A percentile compares a stretch with the other conserved stretches of the same genome.
These are phyloP conservation scores for Enteromius unitaeniatus DNA, from an alignment of 2,797 vertebrate species.

Conservation along the genomic window DNA sequence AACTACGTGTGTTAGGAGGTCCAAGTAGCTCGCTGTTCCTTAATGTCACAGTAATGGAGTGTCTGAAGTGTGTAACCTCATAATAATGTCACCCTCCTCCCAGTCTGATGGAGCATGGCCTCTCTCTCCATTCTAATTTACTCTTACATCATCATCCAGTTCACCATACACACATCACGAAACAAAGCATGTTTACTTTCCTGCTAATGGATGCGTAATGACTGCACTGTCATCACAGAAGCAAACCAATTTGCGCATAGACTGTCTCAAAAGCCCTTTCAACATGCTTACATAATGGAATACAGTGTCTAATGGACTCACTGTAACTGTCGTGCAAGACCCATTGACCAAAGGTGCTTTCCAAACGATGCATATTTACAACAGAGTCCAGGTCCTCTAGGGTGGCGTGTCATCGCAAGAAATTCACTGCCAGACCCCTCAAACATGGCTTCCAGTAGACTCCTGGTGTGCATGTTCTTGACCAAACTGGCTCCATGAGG, in stretches of 20 bases:
- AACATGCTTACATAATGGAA: background rate
- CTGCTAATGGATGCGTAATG: constrained; percentile 55
- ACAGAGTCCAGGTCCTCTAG: too few species aligned
- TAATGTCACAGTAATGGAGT: constrained; percentile 51
- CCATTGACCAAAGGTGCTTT: background rate
- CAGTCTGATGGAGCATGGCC: constrained; percentile 27
- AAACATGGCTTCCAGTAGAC: background rate
- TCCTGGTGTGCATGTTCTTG: background rate
- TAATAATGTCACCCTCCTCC: constrained; percentile 15
- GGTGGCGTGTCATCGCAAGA: background rate
- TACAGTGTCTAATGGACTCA: constrained; percentile 8
- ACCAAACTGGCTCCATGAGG: background rate
- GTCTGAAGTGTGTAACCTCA: constrained; percentile 33
- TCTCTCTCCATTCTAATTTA: constrained; percentile 46
- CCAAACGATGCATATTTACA: too few species aligned
- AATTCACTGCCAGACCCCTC: background rate
- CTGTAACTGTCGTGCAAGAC: background rate
- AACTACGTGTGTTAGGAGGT: constrained; percentile 17
- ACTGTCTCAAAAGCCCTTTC: background rate
- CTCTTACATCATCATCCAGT: constrained; percentile 49
- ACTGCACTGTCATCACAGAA: constrained; percentile 63
- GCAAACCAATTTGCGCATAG: constrained; percentile 53
- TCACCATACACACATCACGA: constrained; percentile 37
- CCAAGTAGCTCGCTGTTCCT: constrained; percentile 21
- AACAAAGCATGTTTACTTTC: constrained; percentile 57